Base-by-base conservation (phyloP, 1,140 invertebrate species). In the Drosophila sucinea region DNA sequence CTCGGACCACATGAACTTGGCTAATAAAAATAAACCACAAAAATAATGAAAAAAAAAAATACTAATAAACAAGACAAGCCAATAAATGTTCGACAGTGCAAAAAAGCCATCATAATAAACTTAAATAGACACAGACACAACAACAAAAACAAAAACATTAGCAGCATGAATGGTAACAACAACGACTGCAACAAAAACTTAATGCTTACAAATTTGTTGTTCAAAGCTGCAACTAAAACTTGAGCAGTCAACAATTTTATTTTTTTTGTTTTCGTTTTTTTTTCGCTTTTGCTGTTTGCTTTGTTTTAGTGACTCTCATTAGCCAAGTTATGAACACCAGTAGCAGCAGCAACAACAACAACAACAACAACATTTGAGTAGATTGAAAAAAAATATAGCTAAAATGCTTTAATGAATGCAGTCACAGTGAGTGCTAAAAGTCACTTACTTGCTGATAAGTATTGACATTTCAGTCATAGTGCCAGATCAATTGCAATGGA, bases 51-150 rank as follows among this genome's bases (percentile, higher is more conserved):
- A 63, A 62, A 65, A 73, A 66, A 68, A 81, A 77, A 64, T 67
- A 57, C 23, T 60, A 67, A 57, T 35, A 44, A 44, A 62, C 47
- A 60, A 64, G 69, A 58, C 62, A 67, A 30, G 66, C 69, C 80
- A 84, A 83, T 87, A 87, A 87, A 83, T 83, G 84, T 80, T 64
- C 65, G 70, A 67, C 77, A 73, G 66, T 84, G 84, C 84, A 83
- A 82, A 87, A 89, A 87, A 70, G 77, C 84, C 79, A 87, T 83
- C 87, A 83, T 87, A 89, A 87, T 79, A 83, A 87, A 83, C 79
- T 74, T 65, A 83, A 86, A 87, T 82, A 83, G 69, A 83, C 67
- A 79, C 23, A 66, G 40, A 11, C 27, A 64, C 74, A 62, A 73
- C 71, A 73, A 11, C 17, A 47, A 47, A 7, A 51, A 3, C n/a